Conservation (phyloP, 2,888 invertebrate genomes). For the Acronicta psi region DNA sequence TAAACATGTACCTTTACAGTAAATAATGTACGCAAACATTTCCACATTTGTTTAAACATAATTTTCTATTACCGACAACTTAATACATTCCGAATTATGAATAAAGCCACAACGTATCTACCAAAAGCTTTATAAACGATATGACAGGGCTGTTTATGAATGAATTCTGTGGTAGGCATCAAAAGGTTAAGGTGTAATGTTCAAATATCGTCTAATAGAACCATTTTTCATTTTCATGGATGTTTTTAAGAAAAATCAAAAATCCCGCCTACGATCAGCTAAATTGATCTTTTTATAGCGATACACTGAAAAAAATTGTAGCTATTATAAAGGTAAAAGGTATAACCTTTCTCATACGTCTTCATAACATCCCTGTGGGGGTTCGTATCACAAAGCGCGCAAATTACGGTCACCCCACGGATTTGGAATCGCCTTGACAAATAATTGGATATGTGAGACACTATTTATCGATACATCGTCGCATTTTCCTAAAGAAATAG, state of each 20-base stretch:
- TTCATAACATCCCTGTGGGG: conserved; percentile 62
- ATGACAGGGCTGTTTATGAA: conserved; percentile 11
- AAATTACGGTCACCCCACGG: conserved; percentile 65
- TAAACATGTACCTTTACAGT: background rate
- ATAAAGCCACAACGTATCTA: background rate
- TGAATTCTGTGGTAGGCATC: conserved; percentile 1
- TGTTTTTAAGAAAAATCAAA: conserved; percentile 32
- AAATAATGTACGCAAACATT: background rate
- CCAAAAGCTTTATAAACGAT: conserved; percentile 10
- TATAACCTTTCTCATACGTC: conserved; percentile 60
- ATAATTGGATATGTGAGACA: conserved; percentile 79
- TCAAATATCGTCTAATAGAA: conserved; percentile 24
- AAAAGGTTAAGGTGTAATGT: conserved; percentile 7
- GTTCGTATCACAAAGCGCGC: conserved; percentile 69
- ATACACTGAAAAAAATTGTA: conserved; percentile 41
- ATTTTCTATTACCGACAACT: conserved; percentile 1
- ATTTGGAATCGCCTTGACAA: conserved; percentile 73
- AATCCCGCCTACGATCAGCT: conserved; percentile 32
- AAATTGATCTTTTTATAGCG: conserved; percentile 46
- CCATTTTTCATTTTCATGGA: conserved; percentile 35
- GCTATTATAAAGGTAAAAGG: conserved; percentile 55
- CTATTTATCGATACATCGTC: conserved; percentile 69
- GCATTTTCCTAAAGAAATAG: conserved; percentile 15
- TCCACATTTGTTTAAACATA: background rate
- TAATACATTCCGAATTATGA: background rate